These are phyloP conservation scores for Notechis scutatus DNA, from an alignment of 2,113 vertebrate species.

Conservation along the genomic window DNA sequence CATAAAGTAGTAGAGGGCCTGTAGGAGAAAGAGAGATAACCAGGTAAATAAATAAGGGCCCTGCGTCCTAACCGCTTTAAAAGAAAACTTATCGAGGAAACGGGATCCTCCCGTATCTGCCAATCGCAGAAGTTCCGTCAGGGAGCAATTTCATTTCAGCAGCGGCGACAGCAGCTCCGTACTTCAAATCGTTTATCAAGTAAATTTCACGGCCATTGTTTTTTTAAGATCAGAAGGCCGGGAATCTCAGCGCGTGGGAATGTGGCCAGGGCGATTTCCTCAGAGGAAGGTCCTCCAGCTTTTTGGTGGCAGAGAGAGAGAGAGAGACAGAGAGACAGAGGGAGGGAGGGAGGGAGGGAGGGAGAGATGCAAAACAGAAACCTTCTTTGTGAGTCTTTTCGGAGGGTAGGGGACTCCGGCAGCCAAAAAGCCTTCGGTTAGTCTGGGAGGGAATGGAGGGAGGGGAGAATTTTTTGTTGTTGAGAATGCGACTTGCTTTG, in stretches of 20 bases:
- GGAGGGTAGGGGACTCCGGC: background rate
- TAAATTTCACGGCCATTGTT: background rate
- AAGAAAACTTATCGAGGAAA: background rate
- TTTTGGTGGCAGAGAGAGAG: background rate
- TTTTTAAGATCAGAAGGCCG: background rate
- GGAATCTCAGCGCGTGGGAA: background rate
- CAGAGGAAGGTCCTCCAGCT: background rate
- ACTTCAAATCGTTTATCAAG: background rate
- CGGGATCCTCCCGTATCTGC: background rate
- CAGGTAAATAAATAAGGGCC: background rate
- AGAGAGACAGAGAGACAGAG: background rate
- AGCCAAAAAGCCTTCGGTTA: background rate
- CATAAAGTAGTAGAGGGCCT: background rate
- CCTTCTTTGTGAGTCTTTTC: background rate
- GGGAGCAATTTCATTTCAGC: background rate
- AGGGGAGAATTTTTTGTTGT: background rate
- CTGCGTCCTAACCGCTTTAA: background rate
- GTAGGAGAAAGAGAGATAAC: background rate
- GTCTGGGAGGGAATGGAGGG: background rate
- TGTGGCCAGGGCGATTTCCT: background rate
- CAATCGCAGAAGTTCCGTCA: background rate
- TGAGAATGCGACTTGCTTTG: background rate
- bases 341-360: fast-evolving
- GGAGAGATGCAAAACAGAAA: background rate
- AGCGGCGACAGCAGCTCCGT: background rate